Conservation (phyloP, 2,888 invertebrate genomes). For the Polia nebulosa region DNA sequence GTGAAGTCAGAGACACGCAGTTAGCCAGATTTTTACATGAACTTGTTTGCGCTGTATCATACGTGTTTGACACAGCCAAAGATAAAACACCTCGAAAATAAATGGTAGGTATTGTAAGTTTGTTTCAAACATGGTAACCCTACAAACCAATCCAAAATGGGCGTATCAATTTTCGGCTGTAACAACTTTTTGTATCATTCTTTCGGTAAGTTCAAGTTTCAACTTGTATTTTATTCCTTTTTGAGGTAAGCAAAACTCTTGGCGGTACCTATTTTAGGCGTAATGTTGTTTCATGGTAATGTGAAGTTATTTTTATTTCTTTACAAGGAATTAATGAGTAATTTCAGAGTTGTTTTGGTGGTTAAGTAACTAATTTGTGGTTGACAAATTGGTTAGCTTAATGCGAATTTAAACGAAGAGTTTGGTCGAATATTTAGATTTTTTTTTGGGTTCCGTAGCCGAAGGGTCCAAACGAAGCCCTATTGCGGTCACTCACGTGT, state of each 20-base stretch:
- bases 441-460: no score
- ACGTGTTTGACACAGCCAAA: no score
- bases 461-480: no score
- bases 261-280: constrained; percentile 35
- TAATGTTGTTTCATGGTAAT: constrained; percentile 23
- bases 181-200: constrained; percentile 51
- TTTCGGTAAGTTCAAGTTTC: constrained; percentile 22
- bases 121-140: constrained; percentile 45
- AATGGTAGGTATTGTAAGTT: no score
- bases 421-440: no score
- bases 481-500: no score
- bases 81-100: no score
- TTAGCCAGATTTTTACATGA: no score
- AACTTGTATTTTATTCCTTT: constrained; percentile 33
- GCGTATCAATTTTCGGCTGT: constrained; percentile 48
- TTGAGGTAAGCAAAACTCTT: constrained; percentile 21
- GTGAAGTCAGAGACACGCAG: no score
- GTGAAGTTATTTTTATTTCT: constrained; percentile 21
- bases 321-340: constrained; percentile 22
- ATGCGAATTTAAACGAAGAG: neutral
- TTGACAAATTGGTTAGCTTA: constrained; percentile 1
- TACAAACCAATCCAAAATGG: constrained; percentile 28
- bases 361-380: constrained; percentile 4
- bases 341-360: constrained; percentile 4
- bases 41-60: no score